Evolutionary conservation across 2,113 vertebrate genomes (phyloP).

Genomic region (Meles meles): DNA sequence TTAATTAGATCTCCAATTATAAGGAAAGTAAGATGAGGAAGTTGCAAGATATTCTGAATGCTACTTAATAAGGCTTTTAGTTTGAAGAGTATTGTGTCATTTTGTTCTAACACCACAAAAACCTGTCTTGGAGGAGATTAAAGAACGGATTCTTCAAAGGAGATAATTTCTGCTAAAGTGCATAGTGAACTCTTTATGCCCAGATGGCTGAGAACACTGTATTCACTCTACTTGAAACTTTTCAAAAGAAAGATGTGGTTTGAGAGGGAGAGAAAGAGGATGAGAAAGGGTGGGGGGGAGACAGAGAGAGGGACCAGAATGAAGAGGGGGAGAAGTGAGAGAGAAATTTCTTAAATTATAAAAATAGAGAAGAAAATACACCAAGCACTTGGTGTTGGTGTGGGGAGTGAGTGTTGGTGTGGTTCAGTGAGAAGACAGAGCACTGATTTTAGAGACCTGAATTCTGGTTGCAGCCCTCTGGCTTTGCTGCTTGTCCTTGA

Average conservation of each 20-base stretch:
- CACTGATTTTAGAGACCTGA: background rate
- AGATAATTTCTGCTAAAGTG: conserved; percentile 54
- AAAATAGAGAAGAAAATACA: background rate
- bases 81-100: conserved; percentile 51
- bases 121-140: conserved; percentile 58
- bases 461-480: background rate
- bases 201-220: conserved; percentile 12
- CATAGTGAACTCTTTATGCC: conserved; percentile 43
- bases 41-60: conserved; percentile 51
- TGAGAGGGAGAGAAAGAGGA: background rate
- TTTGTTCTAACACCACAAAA: conserved; percentile 35
- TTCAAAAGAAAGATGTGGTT: conserved; percentile 41
- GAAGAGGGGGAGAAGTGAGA: background rate
- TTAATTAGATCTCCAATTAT: conserved; percentile 71
- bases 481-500: background rate
- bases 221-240: conserved; percentile 55
- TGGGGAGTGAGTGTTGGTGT: rapidly evolving
- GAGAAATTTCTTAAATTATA: background rate
- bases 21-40: conserved; percentile 49
- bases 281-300: background rate
- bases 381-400: too few relatives aligned
- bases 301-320: background rate
- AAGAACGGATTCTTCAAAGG: conserved; percentile 63
- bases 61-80: conserved; percentile 60
- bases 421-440: background rate